phyloP scores from a whole-genome alignment of 2,888 invertebrate genomes.

The Axea sp. region DNA sequence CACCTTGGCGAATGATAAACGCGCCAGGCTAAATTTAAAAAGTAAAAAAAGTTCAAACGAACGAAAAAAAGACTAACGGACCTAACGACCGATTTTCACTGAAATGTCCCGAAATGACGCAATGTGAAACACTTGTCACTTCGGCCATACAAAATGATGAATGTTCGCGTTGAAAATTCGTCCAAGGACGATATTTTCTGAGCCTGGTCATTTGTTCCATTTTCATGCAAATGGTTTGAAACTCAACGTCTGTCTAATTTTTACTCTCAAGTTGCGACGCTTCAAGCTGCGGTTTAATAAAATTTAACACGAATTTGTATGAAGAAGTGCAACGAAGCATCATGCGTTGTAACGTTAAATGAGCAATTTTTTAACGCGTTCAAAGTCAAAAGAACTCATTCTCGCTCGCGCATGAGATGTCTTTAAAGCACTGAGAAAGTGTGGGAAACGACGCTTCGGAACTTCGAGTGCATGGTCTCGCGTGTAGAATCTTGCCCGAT shows the following conservation, averaged over 20 bases:
- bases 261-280: not conserved
- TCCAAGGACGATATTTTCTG: conserved; percentile 24
- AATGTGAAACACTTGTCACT: conserved; percentile 34
- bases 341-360: not conserved
- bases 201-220: conserved; percentile 12
- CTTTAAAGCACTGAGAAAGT: conserved; percentile 68
- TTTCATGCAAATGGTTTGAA: conserved; percentile 46
- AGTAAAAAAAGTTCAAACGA: conserved; percentile 1
- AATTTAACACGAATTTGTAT: too few relatives aligned
- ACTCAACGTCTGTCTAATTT: conserved; percentile 18
- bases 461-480: conserved; percentile 65
- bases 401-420: conserved; percentile 18
- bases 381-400: not conserved
- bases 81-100: conserved; percentile 1
- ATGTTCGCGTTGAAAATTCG: conserved; percentile 34
- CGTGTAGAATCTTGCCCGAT: conserved; percentile 69
- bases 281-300: too few relatives aligned
- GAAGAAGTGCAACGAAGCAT: too few relatives aligned
- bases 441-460: conserved; percentile 67
- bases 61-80: conserved; percentile 1
- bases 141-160: conserved; percentile 36
- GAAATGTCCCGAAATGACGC: conserved; percentile 22
- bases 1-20: too few relatives aligned
- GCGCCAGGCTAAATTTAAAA: too few relatives aligned
- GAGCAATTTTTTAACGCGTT: conserved; percentile 14